phyloP scores from a whole-genome alignment of 2,113 vertebrate genomes.

The Cyanoderma ruficeps region DNA sequence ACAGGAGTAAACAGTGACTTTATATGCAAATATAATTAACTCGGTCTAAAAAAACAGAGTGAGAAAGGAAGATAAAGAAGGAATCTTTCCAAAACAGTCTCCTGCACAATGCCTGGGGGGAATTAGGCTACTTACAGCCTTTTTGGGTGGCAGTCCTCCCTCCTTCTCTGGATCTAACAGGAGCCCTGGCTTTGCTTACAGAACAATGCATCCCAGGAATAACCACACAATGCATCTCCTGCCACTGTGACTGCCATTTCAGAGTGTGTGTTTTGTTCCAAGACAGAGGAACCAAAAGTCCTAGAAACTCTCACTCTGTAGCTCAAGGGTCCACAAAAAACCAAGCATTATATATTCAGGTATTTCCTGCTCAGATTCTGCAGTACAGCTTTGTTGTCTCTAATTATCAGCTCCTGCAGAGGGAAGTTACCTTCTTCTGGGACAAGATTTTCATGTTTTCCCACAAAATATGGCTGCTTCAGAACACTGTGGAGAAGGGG shows the following conservation, averaged over 20 bases:
- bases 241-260: neutral
- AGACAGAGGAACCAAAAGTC: neutral
- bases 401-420: neutral
- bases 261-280: neutral
- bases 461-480: neutral
- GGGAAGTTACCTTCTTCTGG: neutral
- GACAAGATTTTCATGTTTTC: neutral
- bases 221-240: neutral
- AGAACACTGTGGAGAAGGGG: neutral
- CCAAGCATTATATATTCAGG: neutral
- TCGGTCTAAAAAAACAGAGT: neutral
- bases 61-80: constrained; percentile 39
- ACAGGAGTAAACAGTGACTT: constrained; percentile 7
- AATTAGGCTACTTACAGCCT: neutral
- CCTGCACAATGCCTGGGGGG: neutral
- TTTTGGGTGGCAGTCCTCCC: neutral
- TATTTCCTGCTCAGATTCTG: neutral
- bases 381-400: neutral
- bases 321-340: neutral
- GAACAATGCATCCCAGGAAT: neutral
- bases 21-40: constrained; percentile 28
- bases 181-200: neutral
- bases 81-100: neutral
- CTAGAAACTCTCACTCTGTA: neutral
- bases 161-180: neutral